Conservation (phyloP, 2,113 vertebrate species). For the Atherinomorus stipes region DNA sequence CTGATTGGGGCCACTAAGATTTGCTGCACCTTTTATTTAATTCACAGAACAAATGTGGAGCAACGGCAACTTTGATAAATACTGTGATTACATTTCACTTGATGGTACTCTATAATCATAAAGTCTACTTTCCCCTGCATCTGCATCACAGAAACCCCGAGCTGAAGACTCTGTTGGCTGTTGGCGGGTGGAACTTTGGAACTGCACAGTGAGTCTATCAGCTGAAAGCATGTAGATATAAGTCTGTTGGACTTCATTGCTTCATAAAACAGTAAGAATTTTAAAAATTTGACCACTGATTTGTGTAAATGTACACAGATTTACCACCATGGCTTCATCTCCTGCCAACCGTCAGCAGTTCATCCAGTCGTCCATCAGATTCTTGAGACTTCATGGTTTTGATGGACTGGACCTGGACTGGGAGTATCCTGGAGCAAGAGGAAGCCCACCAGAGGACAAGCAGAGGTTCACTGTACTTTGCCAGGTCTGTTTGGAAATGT, state of each 20-base stretch:
- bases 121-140: not conserved
- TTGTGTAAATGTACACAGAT: constrained; percentile 43
- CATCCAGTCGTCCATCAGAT: constrained; percentile 80
- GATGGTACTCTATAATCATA: not conserved
- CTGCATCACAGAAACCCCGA: constrained; percentile 78
- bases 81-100: not conserved
- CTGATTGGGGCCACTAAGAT: too few species aligned
- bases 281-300: not conserved
- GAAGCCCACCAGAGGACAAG: constrained; percentile 84
- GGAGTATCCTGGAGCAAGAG: constrained; percentile 81
- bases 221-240: constrained; percentile 56
- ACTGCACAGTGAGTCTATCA: constrained; percentile 57
- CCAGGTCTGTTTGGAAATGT: constrained; percentile 68
- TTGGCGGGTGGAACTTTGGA: constrained; percentile 88
- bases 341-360: constrained; percentile 74
- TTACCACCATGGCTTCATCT: constrained; percentile 76
- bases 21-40: too few species aligned
- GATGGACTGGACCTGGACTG: constrained; percentile 85
- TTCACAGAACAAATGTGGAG: too few species aligned
- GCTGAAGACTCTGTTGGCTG: constrained; percentile 86
- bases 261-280: not conserved
- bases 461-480: constrained; percentile 78
- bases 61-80: too few species aligned
- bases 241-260: not conserved
- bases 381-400: constrained; percentile 79